Base-by-base conservation (phyloP, 2,888 invertebrate genomes). In the Coecobrya sp. region DNA sequence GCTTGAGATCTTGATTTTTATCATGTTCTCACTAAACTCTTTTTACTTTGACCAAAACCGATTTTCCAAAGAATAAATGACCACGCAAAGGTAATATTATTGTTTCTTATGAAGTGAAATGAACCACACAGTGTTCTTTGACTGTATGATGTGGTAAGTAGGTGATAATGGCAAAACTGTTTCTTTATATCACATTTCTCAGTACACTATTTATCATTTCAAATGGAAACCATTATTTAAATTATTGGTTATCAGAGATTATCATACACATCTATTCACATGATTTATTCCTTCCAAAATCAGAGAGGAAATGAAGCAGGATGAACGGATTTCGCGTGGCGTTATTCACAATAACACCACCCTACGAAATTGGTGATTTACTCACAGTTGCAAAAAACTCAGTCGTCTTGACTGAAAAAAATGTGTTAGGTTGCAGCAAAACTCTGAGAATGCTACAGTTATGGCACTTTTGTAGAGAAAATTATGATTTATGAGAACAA, bases 401-500 rank as follows among this genome's bases (percentile, higher is more conserved):
- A 11, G 19, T 19, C 19, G 8, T 16, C n/a, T 73, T 73, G 73
- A 16, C 5, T 22, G 62, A 62, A 68, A 68, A n/a, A 25, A 25
- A 36, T 36, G 36, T 36, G 36, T 7, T 4, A 4, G 55, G n/a
- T 25, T 62, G n/a, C n/a, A n/a, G n/a, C n/a, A n/a, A n/a, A n/a
- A n/a, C 10, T 11, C 22, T 8, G 62, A 22, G 8, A 27, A n/a
- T n/a, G 68, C 36, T 16, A 68, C 27, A 68, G 30, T 68, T 30
- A 36, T 4, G 0, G 19, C 13, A 22, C 27, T 49, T 76, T 76
- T 76, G 1, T 45, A 22, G 62, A 55, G 73, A 89, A 89, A 89
- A 89, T 89, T 55, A n/a, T 70, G 70, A 89, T 89, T 82, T 89
- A 89, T 59, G 89, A 73, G 59, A 73, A 65, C 65, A 89, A 84